Evolutionary conservation across 2,888 invertebrate genomes (phyloP), one percentile per base, ranked within the genome.

Genomic region (Cheilosia urbana): DNA sequence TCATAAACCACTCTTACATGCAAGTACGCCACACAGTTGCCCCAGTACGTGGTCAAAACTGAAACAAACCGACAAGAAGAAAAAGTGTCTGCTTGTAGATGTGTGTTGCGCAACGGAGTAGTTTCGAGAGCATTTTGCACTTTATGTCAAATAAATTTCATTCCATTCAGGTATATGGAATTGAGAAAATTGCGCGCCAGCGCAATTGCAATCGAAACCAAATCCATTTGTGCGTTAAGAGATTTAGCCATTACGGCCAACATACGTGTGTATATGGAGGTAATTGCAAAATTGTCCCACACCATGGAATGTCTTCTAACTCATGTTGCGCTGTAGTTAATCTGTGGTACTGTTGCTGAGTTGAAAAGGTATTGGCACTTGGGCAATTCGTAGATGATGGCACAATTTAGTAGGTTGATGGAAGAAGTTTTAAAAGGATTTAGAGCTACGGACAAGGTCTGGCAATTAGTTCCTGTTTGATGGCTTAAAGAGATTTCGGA

Each of bases 171-270:
- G 63, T 49, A 45, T 6, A 47, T 15, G 62, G 47, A 42, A 51
- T 58, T 71, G 65, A 78, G 66, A 78, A 78, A 71, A 63, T 53
- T 40, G 57, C 57, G 57, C 65, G 40, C 63, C 47, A 47, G 57
- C 63, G 69, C 78, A 71, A 71, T 51, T 72, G 78, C 78, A 79
- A 72, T 79, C 63, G 49, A 79, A 42, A 58, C 62, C 71, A 42
- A 62, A 62, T 63, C 60, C 53, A 68, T 77, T 68, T 62, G 60
- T 68, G 68, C 60, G 51, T 60, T 47, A 63, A 75, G 57, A 34
- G 75, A 65, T 65, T 42, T 62, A 37, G 37, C 53, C 53, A 73
- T 60, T 51, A 72, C 51, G 49, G 40, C 37, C 30, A n/a, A 71
- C 5, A 34, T 27, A 27, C 34, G 2, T 2, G 11, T 34, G 13